These are phyloP conservation scores for Theropithecus gelada DNA, from an alignment of 2,113 vertebrate species.

Conservation along the genomic window DNA sequence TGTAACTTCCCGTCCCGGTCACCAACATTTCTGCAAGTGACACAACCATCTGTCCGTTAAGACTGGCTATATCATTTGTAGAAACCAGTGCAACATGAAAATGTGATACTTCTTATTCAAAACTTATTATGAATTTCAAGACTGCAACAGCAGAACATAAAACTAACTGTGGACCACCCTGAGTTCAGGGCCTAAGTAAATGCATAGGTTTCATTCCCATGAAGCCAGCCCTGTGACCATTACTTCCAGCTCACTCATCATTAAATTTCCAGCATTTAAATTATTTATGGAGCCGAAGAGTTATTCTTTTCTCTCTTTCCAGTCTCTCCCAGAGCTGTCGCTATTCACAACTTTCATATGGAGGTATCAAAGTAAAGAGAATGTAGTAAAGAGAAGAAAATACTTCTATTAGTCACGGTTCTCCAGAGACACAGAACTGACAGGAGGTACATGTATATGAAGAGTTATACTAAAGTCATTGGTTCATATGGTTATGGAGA, in stretches of 20 bases:
- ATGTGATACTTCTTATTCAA: background rate
- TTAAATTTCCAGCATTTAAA: background rate
- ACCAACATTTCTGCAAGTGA: background rate
- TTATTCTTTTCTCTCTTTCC: background rate
- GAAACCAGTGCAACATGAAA: background rate
- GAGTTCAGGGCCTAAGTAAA: background rate
- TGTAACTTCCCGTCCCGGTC: background rate
- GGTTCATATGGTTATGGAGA: background rate
- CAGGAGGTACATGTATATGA: background rate
- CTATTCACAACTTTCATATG: background rate
- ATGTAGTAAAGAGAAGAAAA: background rate
- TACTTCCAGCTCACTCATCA: background rate
- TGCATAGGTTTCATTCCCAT: rapidly evolving
- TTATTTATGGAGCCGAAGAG: background rate
- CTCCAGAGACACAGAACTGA: background rate
- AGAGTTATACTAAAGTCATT: background rate
- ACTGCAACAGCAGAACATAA: background rate
- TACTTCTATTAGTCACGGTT: background rate
- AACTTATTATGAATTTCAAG: background rate
- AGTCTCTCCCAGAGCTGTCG: background rate
- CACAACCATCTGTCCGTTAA: background rate
- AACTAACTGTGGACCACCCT: background rate
- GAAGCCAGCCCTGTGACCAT: background rate
- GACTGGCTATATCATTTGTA: background rate
- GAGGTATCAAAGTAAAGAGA: background rate